Percentiles rank a stretch among this genome's conserved stretches.
phyloP scores from a whole-genome alignment of 2,797 vertebrate genomes.

The Oreortyx pictus region DNA sequence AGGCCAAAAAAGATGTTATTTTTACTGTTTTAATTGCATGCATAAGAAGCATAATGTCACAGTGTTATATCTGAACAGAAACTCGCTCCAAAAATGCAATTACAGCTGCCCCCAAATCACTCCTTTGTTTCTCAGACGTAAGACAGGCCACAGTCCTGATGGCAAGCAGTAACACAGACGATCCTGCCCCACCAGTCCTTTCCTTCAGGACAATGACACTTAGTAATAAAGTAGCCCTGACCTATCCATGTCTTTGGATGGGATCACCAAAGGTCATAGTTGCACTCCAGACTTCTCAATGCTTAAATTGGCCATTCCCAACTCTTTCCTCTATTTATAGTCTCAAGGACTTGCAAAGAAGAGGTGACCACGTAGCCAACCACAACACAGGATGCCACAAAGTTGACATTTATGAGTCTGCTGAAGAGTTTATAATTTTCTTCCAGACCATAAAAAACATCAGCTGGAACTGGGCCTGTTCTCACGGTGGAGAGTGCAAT shows the following conservation, averaged over 20 bases:
- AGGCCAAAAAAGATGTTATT: not conserved
- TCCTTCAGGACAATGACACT: not conserved
- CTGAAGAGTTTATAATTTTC: not conserved
- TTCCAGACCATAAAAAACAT: not conserved
- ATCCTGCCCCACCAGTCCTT: not conserved
- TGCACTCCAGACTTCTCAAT: not conserved
- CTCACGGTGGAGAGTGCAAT: not conserved
- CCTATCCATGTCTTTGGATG: not conserved
- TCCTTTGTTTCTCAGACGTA: not conserved
- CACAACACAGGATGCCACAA: not conserved
- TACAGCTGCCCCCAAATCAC: conserved; percentile 14
- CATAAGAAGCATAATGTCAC: not conserved
- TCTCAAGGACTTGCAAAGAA: not conserved
- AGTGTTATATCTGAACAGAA: conserved; percentile 7
- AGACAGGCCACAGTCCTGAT: not conserved
- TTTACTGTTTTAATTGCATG: not conserved
- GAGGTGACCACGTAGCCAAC: not conserved
- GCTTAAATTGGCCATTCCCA: not conserved
- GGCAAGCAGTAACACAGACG: not conserved
- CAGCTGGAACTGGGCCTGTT: not conserved
- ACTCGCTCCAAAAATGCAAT: conserved; percentile 50
- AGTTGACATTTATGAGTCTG: not conserved
- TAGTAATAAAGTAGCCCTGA: not conserved
- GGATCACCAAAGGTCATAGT: not conserved
- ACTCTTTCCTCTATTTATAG: not conserved